Evolutionary conservation across 2,888 invertebrate genomes (phyloP), one percentile per base, ranked within the genome.

Genomic region (Synergus laeviventris): DNA sequence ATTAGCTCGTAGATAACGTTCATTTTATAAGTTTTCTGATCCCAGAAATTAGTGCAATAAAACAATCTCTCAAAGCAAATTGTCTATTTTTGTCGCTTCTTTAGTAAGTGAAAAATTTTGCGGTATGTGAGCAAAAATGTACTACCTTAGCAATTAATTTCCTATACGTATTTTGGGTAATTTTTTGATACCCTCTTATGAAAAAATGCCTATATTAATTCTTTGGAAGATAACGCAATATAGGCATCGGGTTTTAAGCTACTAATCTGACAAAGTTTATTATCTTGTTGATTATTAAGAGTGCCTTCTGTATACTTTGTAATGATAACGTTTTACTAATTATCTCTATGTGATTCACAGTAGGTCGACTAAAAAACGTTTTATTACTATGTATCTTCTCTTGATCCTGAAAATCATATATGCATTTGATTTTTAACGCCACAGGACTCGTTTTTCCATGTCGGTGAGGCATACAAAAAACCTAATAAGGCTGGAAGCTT

Each of bases 401-500:
- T 54, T 31, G 36, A 70, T 36, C 36, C 31, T 49, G 70, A 54
- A 70, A 70, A 70, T 54, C 49, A 70, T 70, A 70, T 70, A 49
- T 49, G 70, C 31, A 70, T 70, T 70, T 70, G 49, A 49, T 70
- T 70, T 70, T 70, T 70, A 70, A 11, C 18, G 49, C 11, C 49
- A 5, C 31, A 54, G 70, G n/a, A 70, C 39, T 39, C n/a, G 14
- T 59, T 59, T 16, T 59, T 74, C 74, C 59, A 74, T 74, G 39
- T 74, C 59, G 36, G 14, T 74, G 59, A 80, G 70, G 79, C 79
- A 74, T 82, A 82, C 79, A 75, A 82, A 81, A 81, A 82, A 82
- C 79, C 81, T 82, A 79, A 75, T 82, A 81, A 82, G 81, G 81
- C 82, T 81, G 81, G 79, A 81, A 82, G 81, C 81, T 82, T 79